Conservation (phyloP, 2,888 invertebrate species). For the Drosophila kuntzei region DNA sequence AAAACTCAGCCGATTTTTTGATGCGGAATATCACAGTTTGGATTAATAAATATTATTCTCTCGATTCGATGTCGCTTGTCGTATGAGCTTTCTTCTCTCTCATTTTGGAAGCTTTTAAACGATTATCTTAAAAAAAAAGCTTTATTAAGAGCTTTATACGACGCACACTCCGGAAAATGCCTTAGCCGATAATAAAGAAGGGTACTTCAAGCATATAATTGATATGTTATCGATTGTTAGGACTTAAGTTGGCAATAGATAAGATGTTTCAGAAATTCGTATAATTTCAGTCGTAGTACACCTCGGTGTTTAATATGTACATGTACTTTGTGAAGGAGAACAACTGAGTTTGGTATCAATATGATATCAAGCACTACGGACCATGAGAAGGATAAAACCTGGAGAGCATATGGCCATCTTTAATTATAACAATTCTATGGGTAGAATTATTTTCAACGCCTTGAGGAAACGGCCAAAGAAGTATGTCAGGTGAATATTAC, state of each 20-base stretch:
- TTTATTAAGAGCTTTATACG: not conserved
- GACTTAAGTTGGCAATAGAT: conserved; percentile 34
- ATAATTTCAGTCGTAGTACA: not conserved
- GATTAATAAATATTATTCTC: too few relatives aligned
- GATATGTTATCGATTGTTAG: conserved; percentile 27
- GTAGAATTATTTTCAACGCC: too few relatives aligned
- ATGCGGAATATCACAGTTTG: too few relatives aligned
- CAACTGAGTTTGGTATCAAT: not conserved
- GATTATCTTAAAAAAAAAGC: not conserved
- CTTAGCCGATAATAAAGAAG: conserved; percentile 10
- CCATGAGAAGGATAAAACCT: too few relatives aligned
- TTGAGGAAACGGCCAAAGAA: too few relatives aligned
- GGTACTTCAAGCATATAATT: conserved; percentile 14
- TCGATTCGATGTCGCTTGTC: too few relatives aligned
- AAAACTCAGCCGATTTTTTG: too few relatives aligned
- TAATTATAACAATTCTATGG: too few relatives aligned
- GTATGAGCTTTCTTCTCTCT: not conserved
- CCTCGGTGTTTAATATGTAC: not conserved
- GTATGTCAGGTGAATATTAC: too few relatives aligned
- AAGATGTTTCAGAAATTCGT: conserved; percentile 44
- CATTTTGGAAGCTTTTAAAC: not conserved
- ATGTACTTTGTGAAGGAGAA: not conserved
- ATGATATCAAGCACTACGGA: not conserved
- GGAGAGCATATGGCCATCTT: too few relatives aligned
- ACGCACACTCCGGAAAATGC: not conserved